Evolutionary conservation across 2,888 invertebrate species (phyloP).

Genomic region (Gonocerus acuteangulatus): DNA sequence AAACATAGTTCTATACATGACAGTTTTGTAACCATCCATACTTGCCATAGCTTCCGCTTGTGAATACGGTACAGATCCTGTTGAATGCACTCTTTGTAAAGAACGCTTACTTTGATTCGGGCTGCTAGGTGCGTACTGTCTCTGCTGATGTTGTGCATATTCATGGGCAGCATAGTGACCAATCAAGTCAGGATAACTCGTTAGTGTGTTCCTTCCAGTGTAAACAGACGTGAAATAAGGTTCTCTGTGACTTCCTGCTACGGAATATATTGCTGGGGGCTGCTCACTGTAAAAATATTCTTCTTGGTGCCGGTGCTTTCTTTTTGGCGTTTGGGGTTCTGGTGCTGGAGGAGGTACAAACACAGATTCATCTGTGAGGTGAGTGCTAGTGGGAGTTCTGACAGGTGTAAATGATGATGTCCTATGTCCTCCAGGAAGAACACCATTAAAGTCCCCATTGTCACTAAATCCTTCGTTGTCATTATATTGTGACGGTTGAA

Average conservation of each 20-base stretch:
- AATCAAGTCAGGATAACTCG: constrained; percentile 57
- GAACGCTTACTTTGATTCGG: constrained; percentile 42
- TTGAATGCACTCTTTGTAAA: constrained; percentile 49
- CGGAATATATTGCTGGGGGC: constrained; percentile 64
- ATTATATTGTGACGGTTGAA: constrained; percentile 26
- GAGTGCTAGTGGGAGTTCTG: constrained; percentile 42
- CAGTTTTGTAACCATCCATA: constrained; percentile 57
- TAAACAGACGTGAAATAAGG: constrained; percentile 64
- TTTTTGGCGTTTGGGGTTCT: constrained; percentile 40
- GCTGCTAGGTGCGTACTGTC: constrained; percentile 37
- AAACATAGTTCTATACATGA: constrained; percentile 59
- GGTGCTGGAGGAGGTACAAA: constrained; percentile 39
- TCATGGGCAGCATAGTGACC: constrained; percentile 47
- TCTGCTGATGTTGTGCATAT: constrained; percentile 41
- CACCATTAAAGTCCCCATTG: constrained; percentile 34
- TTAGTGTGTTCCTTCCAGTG: constrained; percentile 54
- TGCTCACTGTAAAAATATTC: constrained; percentile 51
- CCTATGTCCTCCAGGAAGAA: constrained; percentile 45
- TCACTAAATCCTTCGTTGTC: constrained; percentile 29
- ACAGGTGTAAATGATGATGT: constrained; percentile 50
- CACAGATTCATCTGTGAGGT: constrained; percentile 24
- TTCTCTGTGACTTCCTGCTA: constrained; percentile 62
- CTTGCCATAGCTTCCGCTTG: constrained; percentile 47
- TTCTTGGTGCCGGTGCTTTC: constrained; percentile 43
- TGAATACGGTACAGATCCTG: constrained; percentile 45